Conservation (phyloP, 2,888 invertebrate genomes). For the Orthosia gracilis region DNA sequence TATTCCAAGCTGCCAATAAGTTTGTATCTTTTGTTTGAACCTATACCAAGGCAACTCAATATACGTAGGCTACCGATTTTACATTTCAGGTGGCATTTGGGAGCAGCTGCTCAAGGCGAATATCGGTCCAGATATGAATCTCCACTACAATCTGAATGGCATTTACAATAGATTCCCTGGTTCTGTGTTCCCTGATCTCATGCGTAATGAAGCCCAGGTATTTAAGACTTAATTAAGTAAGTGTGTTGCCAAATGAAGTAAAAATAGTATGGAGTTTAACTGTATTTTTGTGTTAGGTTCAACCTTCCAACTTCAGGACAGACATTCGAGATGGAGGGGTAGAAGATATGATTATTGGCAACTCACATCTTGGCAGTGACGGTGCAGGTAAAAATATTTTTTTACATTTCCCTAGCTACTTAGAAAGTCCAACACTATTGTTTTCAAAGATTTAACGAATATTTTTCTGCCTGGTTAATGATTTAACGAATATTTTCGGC, state of each 20-base stretch:
- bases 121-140: slow-evolving; percentile 89
- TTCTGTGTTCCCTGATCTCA: slow-evolving; percentile 81
- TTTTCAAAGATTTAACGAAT: neutral
- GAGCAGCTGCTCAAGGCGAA: slow-evolving; percentile 88
- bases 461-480: neutral
- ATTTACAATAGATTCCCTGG: slow-evolving; percentile 86
- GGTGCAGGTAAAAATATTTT: slow-evolving; percentile 70
- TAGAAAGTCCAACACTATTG: neutral
- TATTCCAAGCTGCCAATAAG: no score
- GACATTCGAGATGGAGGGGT: slow-evolving; percentile 76
- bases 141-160: slow-evolving; percentile 88
- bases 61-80: neutral
- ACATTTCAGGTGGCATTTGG: slow-evolving; percentile 85
- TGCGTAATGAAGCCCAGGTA: slow-evolving; percentile 87
- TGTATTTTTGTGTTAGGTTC: slow-evolving; percentile 74
- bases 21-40: no score
- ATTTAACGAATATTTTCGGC: neutral
- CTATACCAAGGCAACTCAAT: neutral
- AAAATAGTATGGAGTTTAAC: neutral
- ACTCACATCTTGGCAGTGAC: slow-evolving; percentile 74
- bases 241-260: neutral
- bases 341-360: slow-evolving; percentile 82
- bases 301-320: slow-evolving; percentile 85
- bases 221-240: neutral
- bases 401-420: neutral